Evolutionary conservation across 1,140 invertebrate species (phyloP).

Genomic region (Phthorimaea operculella): DNA sequence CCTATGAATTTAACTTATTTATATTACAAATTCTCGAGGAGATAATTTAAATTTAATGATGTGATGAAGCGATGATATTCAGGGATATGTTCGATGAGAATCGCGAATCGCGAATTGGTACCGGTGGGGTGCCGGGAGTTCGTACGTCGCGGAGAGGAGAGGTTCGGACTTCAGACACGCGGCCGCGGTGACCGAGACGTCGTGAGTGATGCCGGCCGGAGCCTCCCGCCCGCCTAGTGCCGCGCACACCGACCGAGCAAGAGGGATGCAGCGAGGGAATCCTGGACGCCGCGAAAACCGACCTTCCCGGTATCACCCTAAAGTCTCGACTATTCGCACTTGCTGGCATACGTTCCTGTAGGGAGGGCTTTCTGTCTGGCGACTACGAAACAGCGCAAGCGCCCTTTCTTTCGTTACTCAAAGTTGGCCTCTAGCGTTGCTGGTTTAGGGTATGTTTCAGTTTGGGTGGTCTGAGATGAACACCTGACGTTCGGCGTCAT

Average conservation of each 20-base stretch:
- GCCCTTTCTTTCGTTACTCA: constrained; percentile 7
- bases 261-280: constrained; percentile 57
- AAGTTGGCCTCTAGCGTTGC: constrained; percentile 29
- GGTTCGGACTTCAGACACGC: constrained; percentile 62
- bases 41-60: no score
- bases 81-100: no score
- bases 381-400: constrained; percentile 34
- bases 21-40: constrained; percentile 4
- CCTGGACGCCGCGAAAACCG: constrained; percentile 55
- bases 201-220: constrained; percentile 54
- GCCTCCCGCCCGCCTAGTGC: constrained; percentile 57
- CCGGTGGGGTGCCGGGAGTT: constrained; percentile 54
- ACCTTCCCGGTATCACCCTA: constrained; percentile 53
- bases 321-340: constrained; percentile 60
- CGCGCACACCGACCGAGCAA: constrained; percentile 44
- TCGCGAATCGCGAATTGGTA: constrained; percentile 47
- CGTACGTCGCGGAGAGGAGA: constrained; percentile 59
- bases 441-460: constrained; percentile 33
- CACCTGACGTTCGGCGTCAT: constrained; percentile 65
- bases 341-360: constrained; percentile 46
- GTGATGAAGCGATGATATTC: no score
- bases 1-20: no score
- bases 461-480: constrained; percentile 40
- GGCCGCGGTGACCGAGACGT: constrained; percentile 53
- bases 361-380: constrained; percentile 46